These are phyloP conservation scores for Tonatia bakeri DNA, from an alignment of 2,113 vertebrate genomes.

Conservation along the genomic window DNA sequence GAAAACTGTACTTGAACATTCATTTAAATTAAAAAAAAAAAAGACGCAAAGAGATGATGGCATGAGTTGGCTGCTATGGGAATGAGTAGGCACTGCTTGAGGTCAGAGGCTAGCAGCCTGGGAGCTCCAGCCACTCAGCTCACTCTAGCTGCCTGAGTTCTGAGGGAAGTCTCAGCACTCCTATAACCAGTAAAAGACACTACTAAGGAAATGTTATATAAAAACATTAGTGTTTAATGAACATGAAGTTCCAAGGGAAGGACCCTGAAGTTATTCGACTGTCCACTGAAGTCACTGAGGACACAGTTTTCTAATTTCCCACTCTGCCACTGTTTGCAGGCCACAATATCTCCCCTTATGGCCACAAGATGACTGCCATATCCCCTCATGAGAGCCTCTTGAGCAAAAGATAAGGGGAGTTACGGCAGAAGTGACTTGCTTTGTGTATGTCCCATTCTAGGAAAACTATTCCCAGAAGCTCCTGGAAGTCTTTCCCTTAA, in stretches of 20 bases:
- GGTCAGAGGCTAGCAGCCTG: background rate
- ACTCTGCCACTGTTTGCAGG: background rate
- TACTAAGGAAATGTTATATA: background rate
- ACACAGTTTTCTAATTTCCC: background rate
- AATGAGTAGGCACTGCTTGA: background rate
- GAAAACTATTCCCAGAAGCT: background rate
- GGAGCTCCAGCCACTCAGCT: background rate
- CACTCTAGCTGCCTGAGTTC: background rate
- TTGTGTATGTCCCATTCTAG: background rate
- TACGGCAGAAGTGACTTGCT: background rate
- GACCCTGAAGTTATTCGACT: no score
- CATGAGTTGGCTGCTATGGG: background rate
- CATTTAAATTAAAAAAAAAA: no score
- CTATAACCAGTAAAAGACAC: background rate
- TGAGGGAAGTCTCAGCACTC: background rate
- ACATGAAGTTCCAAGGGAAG: background rate
- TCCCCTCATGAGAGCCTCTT: background rate
- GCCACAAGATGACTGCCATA: background rate
- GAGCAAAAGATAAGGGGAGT: background rate
- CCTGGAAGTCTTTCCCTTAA: background rate
- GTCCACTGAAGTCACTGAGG: background rate
- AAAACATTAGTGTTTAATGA: background rate
- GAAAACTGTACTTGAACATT: no score
- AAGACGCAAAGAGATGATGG: no score
- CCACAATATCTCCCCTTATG: background rate